Percentiles rank a stretch among this genome's conserved stretches.
Evolutionary conservation across 2,888 invertebrate species (phyloP).

Genomic region (Archips crataeganus): DNA sequence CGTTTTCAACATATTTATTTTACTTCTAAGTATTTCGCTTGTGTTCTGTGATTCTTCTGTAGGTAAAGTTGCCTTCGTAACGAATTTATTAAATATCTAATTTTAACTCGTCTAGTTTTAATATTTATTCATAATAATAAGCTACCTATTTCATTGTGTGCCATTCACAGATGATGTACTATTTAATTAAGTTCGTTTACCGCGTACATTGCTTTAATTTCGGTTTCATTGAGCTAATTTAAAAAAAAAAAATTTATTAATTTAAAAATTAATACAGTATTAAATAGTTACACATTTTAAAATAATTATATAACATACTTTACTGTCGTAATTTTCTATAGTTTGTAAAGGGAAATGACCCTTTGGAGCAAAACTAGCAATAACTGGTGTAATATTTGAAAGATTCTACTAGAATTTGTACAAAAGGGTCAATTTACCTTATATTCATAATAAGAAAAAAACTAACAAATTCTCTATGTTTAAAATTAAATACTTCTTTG

Average conservation of each 20-base stretch:
- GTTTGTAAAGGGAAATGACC: neutral
- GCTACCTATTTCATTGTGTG: conserved; percentile 55
- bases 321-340: neutral
- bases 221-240: neutral
- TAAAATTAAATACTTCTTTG: neutral
- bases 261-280: neutral
- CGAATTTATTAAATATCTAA: conserved; percentile 69
- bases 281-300: neutral
- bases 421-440: neutral
- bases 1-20: conserved; percentile 64
- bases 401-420: neutral
- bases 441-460: no score
- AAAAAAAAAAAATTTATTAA: neutral
- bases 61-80: conserved; percentile 73
- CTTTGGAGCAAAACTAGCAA: neutral
- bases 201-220: conserved; percentile 18
- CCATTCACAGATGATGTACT: conserved; percentile 54
- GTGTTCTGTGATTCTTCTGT: conserved; percentile 63
- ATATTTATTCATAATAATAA: conserved; percentile 49
- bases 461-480: neutral
- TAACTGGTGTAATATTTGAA: neutral
- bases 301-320: no score
- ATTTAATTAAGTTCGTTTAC: conserved; percentile 46
- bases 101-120: conserved; percentile 46
- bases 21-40: conserved; percentile 49